Conservation (phyloP, 2,797 vertebrate genomes). For the Spea hammondii region DNA sequence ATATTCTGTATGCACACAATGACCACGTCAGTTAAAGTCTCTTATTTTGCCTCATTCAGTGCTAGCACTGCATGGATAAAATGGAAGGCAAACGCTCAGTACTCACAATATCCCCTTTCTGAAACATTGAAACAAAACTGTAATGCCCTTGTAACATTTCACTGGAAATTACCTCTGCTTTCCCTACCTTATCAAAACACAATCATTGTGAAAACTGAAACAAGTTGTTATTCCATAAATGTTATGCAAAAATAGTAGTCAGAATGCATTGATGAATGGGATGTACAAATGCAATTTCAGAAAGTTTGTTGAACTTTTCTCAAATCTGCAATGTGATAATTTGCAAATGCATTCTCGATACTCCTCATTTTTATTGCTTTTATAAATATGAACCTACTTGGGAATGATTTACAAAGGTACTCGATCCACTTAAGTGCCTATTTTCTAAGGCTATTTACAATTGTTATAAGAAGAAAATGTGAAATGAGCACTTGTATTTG, state of each 20-base stretch:
- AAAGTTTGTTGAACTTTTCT: neutral
- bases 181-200: too few relatives aligned
- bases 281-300: neutral
- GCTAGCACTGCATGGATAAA: too few relatives aligned
- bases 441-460: neutral
- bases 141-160: too few relatives aligned
- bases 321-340: neutral
- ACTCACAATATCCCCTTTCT: too few relatives aligned
- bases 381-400: neutral
- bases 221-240: too few relatives aligned
- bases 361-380: neutral
- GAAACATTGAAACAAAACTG: too few relatives aligned
- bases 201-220: too few relatives aligned
- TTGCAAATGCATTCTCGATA: neutral
- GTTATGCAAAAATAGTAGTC: neutral
- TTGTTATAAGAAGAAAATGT: neutral
- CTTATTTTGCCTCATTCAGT: too few relatives aligned
- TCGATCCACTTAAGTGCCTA: neutral
- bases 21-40: too few relatives aligned
- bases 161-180: too few relatives aligned
- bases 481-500: slow-evolving; percentile 3
- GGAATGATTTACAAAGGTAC: neutral
- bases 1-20: too few relatives aligned
- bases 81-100: too few relatives aligned
- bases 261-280: neutral